Base-by-base conservation (phyloP, 2,888 invertebrate genomes). In the Microctonus aethiopoides region DNA sequence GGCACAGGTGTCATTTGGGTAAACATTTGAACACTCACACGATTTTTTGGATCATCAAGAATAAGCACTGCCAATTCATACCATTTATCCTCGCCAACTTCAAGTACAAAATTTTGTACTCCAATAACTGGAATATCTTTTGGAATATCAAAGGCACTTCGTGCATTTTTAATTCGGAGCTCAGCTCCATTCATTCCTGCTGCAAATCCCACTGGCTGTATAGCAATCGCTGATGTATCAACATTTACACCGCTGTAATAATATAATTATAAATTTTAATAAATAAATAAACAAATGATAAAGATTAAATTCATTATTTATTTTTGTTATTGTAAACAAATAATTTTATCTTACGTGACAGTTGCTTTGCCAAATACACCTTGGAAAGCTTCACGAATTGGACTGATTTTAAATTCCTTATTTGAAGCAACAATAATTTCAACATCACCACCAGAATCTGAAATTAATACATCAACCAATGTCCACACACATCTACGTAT, bases 301-400 rank as follows among this genome's bases (percentile, higher is more conserved):
- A n/a, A n/a, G 39, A 29, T n/a, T 13, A 16, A 22, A 3, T 5
- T 29, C 7, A n/a, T 26, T 2, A 39, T 66, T 52, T 59, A 16
- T n/a, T n/a, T n/a, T n/a, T n/a, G n/a, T n/a, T n/a, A n/a, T n/a
- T n/a, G n/a, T n/a, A n/a, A n/a, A n/a, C n/a, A n/a, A n/a, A n/a
- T n/a, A n/a, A n/a, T 52, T 64, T 52, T 46, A 52, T 82, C 90
- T 90, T 88, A 93, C 93, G 90, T 88, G 26, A 95, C 92, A 74
- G 93, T 93, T 0, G 94, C 94, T 86, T 92, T 92, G 3, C 94
- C 94, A 87, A 95, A 95, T 1, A 93, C 90, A 41, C 88, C 87
- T 83, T 94, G 94, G 80, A 95, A 94, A 52, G 94, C 95, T 84
- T 95, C 94, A 81, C 94, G 88, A 13, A 95, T 87, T 2, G 94